Evolutionary conservation across 2,888 invertebrate genomes (phyloP).

Genomic region (Laspeyria flexula): DNA sequence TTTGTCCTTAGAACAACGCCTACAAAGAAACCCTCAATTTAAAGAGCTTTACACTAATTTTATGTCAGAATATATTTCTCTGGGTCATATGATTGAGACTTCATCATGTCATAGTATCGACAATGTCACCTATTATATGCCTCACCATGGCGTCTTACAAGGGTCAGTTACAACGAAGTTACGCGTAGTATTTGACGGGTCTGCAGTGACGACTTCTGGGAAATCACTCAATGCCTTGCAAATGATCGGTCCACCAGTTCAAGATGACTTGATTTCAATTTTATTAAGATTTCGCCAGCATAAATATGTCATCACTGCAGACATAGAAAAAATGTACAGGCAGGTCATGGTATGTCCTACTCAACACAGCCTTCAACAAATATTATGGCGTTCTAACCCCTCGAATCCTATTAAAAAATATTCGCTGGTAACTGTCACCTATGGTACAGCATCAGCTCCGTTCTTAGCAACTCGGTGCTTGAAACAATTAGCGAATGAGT

Average conservation of each 20-base stretch:
- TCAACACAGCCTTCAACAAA: neutral
- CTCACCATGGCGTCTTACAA: slow-evolving; percentile 5
- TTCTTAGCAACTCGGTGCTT: slow-evolving; percentile 5
- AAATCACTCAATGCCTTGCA: slow-evolving; percentile 4
- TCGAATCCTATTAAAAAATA: neutral
- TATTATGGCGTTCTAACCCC: neutral
- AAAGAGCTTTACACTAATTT: too few relatives aligned
- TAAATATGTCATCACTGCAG: slow-evolving; percentile 7
- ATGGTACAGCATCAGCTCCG: neutral
- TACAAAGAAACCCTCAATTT: too few relatives aligned
- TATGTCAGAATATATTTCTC: neutral
- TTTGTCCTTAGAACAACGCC: too few relatives aligned
- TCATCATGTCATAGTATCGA: neutral
- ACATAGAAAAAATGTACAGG: slow-evolving; percentile 11
- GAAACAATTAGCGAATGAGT: slow-evolving; percentile 2
- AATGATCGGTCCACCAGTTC: slow-evolving; percentile 10
- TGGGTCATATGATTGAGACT: slow-evolving; percentile 8
- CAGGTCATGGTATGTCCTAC: neutral
- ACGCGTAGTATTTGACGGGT: slow-evolving; percentile 1
- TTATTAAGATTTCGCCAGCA: slow-evolving; percentile 12
- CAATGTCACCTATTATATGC: neutral
- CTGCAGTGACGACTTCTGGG: neutral
- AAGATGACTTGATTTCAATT: slow-evolving; percentile 13
- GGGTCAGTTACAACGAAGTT: neutral
- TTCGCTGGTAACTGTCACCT: slow-evolving; percentile 1